phyloP scores from a whole-genome alignment of 2,113 vertebrate genomes.

The Aepyceros melampus region DNA sequence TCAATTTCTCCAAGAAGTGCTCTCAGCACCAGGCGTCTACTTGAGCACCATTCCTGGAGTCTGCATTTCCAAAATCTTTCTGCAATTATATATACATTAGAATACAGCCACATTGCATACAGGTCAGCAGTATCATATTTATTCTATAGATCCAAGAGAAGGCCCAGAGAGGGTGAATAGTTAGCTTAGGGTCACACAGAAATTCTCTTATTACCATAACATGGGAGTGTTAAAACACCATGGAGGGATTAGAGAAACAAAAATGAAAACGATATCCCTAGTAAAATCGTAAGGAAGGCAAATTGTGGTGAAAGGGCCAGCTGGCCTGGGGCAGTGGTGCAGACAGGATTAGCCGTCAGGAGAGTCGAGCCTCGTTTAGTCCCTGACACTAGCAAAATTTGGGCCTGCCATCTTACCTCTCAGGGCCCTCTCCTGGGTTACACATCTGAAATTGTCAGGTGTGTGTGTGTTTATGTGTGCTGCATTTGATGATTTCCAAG shows the following conservation, averaged over 20 bases:
- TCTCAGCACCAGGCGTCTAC: background rate
- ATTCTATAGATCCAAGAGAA: background rate
- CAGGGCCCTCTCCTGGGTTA: background rate
- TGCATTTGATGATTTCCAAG: background rate
- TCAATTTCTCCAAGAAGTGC: background rate
- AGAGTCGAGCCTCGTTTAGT: accelerated
- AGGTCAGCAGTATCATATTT: accelerated
- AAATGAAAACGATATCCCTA: background rate
- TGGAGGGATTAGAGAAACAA: background rate
- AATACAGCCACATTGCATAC: background rate
- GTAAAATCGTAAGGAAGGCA: background rate
- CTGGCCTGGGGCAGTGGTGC: too few species aligned
- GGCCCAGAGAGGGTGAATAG: background rate
- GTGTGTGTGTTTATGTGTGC: background rate
- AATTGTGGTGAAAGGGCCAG: background rate
- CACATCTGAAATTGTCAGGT: background rate
- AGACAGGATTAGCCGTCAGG: background rate
- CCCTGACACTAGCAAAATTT: background rate
- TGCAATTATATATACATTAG: accelerated
- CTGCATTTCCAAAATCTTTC: background rate
- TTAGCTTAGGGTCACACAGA: background rate
- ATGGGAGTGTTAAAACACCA: accelerated
- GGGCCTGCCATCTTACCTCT: background rate
- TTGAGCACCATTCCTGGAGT: background rate
- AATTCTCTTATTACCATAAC: background rate